phyloP scores from a whole-genome alignment of 2,797 vertebrate genomes.

The Chelonia mydas region DNA sequence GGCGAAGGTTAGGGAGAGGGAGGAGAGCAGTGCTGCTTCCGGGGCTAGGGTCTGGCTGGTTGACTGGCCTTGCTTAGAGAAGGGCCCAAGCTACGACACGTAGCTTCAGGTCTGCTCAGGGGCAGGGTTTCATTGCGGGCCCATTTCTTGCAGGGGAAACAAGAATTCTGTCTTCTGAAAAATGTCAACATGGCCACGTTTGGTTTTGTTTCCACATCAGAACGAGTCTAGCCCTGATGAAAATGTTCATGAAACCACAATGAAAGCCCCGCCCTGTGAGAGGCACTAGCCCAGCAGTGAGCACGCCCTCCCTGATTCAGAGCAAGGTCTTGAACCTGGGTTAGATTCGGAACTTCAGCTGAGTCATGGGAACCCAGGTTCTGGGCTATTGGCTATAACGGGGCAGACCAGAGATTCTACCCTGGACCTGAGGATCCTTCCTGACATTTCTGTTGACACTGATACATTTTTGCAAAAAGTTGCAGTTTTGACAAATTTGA shows the following conservation, averaged over 20 bases:
- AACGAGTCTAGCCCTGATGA: background rate
- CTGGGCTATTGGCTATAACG: background rate
- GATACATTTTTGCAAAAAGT: background rate
- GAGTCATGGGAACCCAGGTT: too few species aligned
- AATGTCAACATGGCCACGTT: background rate
- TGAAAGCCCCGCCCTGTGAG: background rate
- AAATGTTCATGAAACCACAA: background rate
- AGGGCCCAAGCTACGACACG: background rate
- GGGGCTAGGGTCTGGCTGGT: too few species aligned
- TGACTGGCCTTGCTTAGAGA: background rate
- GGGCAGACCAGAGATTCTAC: background rate
- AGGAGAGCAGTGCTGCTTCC: background rate
- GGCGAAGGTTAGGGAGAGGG: background rate
- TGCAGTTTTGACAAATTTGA: background rate
- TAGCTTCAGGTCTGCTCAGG: background rate
- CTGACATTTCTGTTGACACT: background rate
- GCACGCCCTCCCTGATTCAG: background rate
- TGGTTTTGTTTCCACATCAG: background rate
- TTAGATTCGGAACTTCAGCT: too few species aligned
- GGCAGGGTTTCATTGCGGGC: accelerated
- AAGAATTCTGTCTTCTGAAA: background rate
- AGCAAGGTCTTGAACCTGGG: too few species aligned
- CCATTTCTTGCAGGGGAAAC: background rate
- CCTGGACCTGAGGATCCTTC: background rate
- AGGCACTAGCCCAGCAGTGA: accelerated